Evolutionary conservation across 1,140 invertebrate genomes (phyloP), one percentile per base, ranked within the genome.

Genomic region (Diachasmimorpha longicaudata): DNA sequence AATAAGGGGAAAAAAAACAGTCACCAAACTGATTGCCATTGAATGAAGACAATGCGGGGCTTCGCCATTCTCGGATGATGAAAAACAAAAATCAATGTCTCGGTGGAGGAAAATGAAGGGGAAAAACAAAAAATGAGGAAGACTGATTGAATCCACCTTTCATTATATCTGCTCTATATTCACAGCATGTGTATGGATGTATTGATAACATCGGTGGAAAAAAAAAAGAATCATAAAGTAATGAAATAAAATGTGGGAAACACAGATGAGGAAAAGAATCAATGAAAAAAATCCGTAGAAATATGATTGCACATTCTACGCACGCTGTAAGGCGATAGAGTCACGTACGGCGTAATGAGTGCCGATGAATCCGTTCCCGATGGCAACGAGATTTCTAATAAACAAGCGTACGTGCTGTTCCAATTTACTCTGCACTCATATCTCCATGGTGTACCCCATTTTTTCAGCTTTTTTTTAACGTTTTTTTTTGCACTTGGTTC

Each of bases 361-460:
- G 69, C 16, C 71, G 48, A 77, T 77, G 58, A 77, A 77, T 72
- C 69, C 63, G 25, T 70, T 69, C 36, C 58, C 37, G 42, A 76
- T 76, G 48, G 69, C 70, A 72, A 76, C 69, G 31, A 67, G 70
- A 71, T 71, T 63, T 58, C 69, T 76, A 77, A 77, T 77, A 68
- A 77, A 77, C 39, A 77, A 71, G 48, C 44, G 58, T 76, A 72
- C 70, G 75, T 72, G 75, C 70, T 63, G 66, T 70, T 77, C 63
- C 76, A 77, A 77, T 77, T 73, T 77, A 72, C 55, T 70, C 37
- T 52, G 31, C 76, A 66, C 75, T n/a, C 58, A 16, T 37, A 39
- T 70, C 13, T 31, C 42, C 46, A 42, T 23, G n/a, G 52, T 70
- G 67, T 25, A 25, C 37, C 70, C 48, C 55, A 68, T 68, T 72